These are phyloP conservation scores for Zaprionus obscuricornis DNA, from an alignment of 2,888 invertebrate species.

Conservation along the genomic window DNA sequence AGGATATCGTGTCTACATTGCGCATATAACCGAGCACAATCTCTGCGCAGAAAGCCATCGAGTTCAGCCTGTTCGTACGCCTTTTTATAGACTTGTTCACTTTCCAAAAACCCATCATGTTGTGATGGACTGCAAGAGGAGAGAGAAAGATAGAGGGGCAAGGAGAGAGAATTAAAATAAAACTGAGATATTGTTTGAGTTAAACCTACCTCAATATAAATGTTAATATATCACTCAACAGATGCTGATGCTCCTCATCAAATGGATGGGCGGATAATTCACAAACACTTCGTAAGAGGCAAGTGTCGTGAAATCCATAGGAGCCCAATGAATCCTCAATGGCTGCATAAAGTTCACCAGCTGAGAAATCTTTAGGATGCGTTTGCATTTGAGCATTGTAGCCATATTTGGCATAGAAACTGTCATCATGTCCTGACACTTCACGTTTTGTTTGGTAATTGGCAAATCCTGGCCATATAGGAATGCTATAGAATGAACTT, in stretches of 20 bases:
- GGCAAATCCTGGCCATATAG: conserved; percentile 80
- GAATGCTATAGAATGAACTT: conserved; percentile 79
- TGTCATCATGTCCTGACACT: conserved; percentile 13
- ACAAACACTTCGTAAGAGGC: conserved; percentile 88
- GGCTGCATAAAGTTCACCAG: conserved; percentile 80
- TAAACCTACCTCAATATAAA: conserved; percentile 87
- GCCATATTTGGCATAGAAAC: conserved; percentile 59
- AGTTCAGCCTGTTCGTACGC: conserved; percentile 80
- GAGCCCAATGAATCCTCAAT: conserved; percentile 75
- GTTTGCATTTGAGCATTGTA: conserved; percentile 29
- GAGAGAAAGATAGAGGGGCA: no score
- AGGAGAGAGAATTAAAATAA: no score
- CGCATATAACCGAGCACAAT: conserved; percentile 72
- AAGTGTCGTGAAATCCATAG: conserved; percentile 86
- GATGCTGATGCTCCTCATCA: conserved; percentile 84
- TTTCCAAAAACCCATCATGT: conserved; percentile 85
- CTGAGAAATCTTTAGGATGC: conserved; percentile 81
- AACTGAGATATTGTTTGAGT: not conserved
- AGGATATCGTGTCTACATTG: conserved; percentile 71
- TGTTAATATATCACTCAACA: conserved; percentile 88
- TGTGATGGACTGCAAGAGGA: conserved; percentile 83
- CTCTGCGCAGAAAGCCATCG: conserved; percentile 68
- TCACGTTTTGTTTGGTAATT: conserved; percentile 55
- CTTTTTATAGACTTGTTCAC: conserved; percentile 83
- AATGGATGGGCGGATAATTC: conserved; percentile 87